Evolutionary conservation across 2,797 vertebrate genomes (phyloP).

Genomic region (Ambastaia sidthimunki): DNA sequence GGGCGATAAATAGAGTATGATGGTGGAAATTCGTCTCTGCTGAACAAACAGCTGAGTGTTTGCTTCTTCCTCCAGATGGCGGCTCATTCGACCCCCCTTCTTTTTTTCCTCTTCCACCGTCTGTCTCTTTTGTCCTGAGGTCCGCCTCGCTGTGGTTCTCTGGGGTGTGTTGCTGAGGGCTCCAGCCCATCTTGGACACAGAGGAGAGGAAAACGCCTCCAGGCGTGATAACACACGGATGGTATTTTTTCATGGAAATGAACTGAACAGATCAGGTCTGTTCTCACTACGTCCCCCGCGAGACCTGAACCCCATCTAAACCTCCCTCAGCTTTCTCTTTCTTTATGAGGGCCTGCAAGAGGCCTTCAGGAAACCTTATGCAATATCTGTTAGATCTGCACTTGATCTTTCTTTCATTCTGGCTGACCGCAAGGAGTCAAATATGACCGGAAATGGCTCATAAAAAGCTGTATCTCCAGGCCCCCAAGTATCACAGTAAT

Average conservation of each 20-base stretch:
- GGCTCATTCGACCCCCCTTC: slow-evolving; percentile 56
- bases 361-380: slow-evolving; percentile 43
- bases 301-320: slow-evolving; percentile 45
- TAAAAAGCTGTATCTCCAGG: slow-evolving; percentile 15
- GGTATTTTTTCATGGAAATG: slow-evolving; percentile 69
- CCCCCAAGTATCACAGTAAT: neutral
- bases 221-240: slow-evolving; percentile 66
- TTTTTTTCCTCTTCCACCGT: slow-evolving; percentile 61
- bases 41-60: slow-evolving; percentile 74
- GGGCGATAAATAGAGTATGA: slow-evolving; percentile 44
- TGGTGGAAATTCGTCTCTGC: slow-evolving; percentile 45
- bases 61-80: slow-evolving; percentile 76
- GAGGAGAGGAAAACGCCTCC: slow-evolving; percentile 61
- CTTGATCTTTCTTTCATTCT: slow-evolving; percentile 30
- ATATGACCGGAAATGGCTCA: slow-evolving; percentile 23
- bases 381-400: slow-evolving; percentile 29
- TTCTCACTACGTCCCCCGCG: slow-evolving; percentile 50
- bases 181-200: slow-evolving; percentile 61
- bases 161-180: slow-evolving; percentile 53
- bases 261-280: slow-evolving; percentile 65
- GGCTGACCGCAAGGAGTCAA: neutral
- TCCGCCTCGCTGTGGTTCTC: slow-evolving; percentile 53
- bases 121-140: slow-evolving; percentile 64
- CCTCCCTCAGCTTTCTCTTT: slow-evolving; percentile 40
- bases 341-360: slow-evolving; percentile 42